phyloP scores from a whole-genome alignment of 2,113 vertebrate species.

The Chaetops frenatus region DNA sequence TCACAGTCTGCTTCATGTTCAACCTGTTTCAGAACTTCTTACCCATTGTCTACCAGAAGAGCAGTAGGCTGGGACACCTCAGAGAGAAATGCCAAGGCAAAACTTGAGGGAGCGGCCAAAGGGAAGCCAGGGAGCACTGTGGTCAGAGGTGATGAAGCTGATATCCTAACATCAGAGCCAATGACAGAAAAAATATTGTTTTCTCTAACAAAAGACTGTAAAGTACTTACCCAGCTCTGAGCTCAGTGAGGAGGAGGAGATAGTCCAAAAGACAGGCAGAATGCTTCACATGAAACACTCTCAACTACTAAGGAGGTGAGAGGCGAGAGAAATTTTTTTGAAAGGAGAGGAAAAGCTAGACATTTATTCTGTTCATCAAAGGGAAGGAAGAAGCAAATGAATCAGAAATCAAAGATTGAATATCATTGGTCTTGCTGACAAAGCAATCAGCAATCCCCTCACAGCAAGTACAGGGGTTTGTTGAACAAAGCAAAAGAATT shows the following conservation, averaged over 20 bases:
- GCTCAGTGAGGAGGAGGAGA: background rate
- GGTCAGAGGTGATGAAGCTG: background rate
- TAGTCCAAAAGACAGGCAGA: background rate
- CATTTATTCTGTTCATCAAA: constrained; percentile 56
- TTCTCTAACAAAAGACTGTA: constrained; percentile 17
- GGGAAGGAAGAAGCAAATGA: constrained; percentile 42
- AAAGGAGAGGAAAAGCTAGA: constrained; percentile 22
- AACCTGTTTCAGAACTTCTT: background rate
- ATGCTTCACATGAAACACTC: constrained; percentile 9
- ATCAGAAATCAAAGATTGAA: constrained; percentile 65
- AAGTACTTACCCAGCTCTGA: constrained; percentile 43
- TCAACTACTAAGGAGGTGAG: constrained; percentile 28
- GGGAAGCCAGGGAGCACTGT: background rate
- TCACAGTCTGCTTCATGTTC: background rate
- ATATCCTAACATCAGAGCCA: constrained; percentile 27
- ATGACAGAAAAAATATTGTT: background rate
- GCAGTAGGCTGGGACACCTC: background rate
- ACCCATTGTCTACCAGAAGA: background rate
- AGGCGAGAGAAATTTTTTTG: constrained; percentile 44
- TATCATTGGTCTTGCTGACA: constrained; percentile 63
- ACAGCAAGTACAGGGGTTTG: constrained; percentile 24
- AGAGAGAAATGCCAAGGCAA: background rate
- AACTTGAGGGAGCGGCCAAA: background rate
- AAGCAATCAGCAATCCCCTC: constrained; percentile 44
- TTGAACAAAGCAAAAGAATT: constrained; percentile 51